phyloP scores from a whole-genome alignment of 2,113 vertebrate genomes.

The Cairina moschata region DNA sequence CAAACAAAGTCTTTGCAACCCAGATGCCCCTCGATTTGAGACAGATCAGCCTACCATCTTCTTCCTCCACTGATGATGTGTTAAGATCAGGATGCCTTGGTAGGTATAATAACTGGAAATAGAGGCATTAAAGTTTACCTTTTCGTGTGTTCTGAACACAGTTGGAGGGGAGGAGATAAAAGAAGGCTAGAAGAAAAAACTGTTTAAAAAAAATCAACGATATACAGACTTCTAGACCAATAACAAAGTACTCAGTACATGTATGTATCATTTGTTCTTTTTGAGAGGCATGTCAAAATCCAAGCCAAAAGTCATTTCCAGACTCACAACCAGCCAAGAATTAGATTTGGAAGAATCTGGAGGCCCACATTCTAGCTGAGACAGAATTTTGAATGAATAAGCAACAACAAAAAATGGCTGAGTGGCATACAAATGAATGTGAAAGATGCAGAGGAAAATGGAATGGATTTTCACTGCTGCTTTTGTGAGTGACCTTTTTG shows the following conservation, averaged over 20 bases:
- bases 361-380: background rate
- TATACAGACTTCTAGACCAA: background rate
- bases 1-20: background rate
- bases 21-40: background rate
- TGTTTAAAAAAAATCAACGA: background rate
- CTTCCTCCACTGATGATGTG: slow-evolving; percentile 26
- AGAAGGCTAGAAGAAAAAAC: background rate
- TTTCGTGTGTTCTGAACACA: background rate
- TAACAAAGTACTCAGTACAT: background rate
- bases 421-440: slow-evolving; percentile 23
- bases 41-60: slow-evolving; percentile 17
- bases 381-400: slow-evolving; percentile 33
- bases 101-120: background rate
- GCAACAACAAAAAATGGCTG: slow-evolving; percentile 49
- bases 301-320: background rate
- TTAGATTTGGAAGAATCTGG: background rate
- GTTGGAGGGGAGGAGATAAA: background rate
- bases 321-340: background rate
- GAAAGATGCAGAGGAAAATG: slow-evolving; percentile 32
- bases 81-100: slow-evolving; percentile 23
- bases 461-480: slow-evolving; percentile 4
- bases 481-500: background rate
- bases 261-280: background rate
- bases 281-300: background rate
- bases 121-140: slow-evolving; percentile 14